Base-by-base conservation (phyloP, 2,113 vertebrate species). In the Colossoma macropomum region DNA sequence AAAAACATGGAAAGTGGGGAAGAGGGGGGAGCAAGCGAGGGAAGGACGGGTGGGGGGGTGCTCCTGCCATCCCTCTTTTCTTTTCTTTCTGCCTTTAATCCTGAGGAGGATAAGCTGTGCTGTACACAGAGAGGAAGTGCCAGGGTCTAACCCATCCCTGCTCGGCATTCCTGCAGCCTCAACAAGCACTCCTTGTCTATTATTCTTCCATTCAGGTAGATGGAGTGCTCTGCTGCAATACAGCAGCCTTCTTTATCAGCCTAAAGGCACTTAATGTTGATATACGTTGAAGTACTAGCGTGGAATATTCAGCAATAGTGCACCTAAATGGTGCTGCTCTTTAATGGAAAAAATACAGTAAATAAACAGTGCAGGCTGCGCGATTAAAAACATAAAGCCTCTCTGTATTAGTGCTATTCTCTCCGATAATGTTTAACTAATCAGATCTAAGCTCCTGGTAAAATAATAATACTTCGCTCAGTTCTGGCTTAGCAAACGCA, bases 101-200 rank as follows among this genome's bases (percentile, higher is more conserved):
- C 93, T 83, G 88, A 90, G 91, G 91, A 93, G 92, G 92, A 93
- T 93, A 93, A 94, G 90, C 93, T 89, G 90, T 86, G 90, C 88
- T 85, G 90, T 92, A 95, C 93, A 95, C 87, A 90, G 92, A 93
- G 90, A 94, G 93, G 91, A 95, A 94, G 92, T 93, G 91, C 89
- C 90, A 92, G 87, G 88, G 89, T 92, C 89, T 89, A 85, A 86
- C 88, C 91, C 88, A 91, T 92, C 89, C 87, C 83, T 84, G 82
- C 79, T 82, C 85, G 69, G 70, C 91, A 93, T 93, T 93, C 90
- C 89, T 88, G 41, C 84, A 90, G 78, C 90, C 72, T 59, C 56
- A 77, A 50, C 70, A 73, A 65, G 50, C 74, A 52, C 50, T 52
- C 68, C 32, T 59, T 34, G 59, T 73, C 63, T 45, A 71, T 75